Evolutionary conservation across 2,888 invertebrate species (phyloP).

Genomic region (Parnassius orleans): DNA sequence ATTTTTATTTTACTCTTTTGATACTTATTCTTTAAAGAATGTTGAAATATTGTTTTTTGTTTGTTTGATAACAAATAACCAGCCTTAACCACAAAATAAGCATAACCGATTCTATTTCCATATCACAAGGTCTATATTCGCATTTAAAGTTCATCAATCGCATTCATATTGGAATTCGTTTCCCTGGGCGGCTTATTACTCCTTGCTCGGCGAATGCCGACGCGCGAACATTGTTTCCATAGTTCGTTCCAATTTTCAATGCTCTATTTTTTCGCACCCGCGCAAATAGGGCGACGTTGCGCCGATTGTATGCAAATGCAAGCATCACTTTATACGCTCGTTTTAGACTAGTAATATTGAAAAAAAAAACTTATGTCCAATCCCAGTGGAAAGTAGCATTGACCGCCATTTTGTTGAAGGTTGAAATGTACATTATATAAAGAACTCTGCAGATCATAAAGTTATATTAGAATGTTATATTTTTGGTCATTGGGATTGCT

Average conservation of each 20-base stretch:
- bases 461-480: too few relatives aligned
- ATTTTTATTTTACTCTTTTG: too few relatives aligned
- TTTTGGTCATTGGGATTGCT: too few relatives aligned
- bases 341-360: conserved; percentile 5
- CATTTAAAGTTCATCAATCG: background rate
- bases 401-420: conserved; percentile 5
- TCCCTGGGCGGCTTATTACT: background rate
- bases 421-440: background rate
- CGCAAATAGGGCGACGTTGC: conserved; percentile 1
- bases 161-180: conserved; percentile 1
- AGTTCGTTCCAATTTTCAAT: conserved; percentile 22
- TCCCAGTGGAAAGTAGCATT: background rate
- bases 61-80: too few relatives aligned
- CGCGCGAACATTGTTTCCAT: conserved; percentile 9
- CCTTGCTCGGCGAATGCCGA: background rate
- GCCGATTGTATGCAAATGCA: conserved; percentile 14
- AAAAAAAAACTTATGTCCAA: background rate
- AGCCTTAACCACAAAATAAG: background rate
- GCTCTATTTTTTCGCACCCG: conserved; percentile 7
- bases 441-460: too few relatives aligned
- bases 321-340: conserved; percentile 14
- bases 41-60: too few relatives aligned
- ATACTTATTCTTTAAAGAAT: too few relatives aligned
- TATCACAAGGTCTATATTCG: too few relatives aligned
- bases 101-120: background rate